Base-by-base conservation (phyloP, 1,140 invertebrate genomes). In the Trichonephila clavata region DNA sequence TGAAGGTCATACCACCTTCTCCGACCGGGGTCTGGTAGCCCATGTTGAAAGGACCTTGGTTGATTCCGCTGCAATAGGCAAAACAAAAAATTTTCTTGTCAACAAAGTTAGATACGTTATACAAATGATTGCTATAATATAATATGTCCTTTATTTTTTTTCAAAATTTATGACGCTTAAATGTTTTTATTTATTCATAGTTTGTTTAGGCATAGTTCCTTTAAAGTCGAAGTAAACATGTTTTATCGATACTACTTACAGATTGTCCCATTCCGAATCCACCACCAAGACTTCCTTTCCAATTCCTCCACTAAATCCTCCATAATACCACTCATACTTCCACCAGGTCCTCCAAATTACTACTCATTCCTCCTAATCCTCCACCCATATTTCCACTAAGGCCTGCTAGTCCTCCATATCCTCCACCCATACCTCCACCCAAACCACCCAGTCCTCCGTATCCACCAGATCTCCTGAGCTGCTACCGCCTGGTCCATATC, bases 31-130 rank as follows among this genome's bases (percentile, higher is more conserved):
- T 39, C 8, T 90, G 27, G 71, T 83, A 80, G 24, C 50, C 63
- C n/a, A 63, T 89, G 27, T 24, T 8, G 20, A 81, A 94, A 21
- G 87, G 87, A n/a, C 14, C 3, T 87, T 4, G 86, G 86, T 18
- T 84, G n/a, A 80, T 24, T 80, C 24, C 16, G 39, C 10, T 10
- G 60, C 0, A 32, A 80, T 8, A 80, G 24, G 2, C 0, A 39
- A 81, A 32, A 50, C 50, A 50, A 50, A 50, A 50, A 7, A 10
- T 50, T 50, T 50, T 7, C 10, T 50, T 50, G 7, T 50, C 8
- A 10, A 50, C 43, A 50, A 50, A 50, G 8, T 6, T 50, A 0
- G 5, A 50, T 50, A 6, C 43, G 0, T 50, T 2, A 50, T 50
- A 50, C 1, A 50, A 50, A 50, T 13, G 10, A 50, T 0, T 50